Base-by-base conservation (phyloP, 2,797 vertebrate genomes). In the Leptatherina wallacei region DNA sequence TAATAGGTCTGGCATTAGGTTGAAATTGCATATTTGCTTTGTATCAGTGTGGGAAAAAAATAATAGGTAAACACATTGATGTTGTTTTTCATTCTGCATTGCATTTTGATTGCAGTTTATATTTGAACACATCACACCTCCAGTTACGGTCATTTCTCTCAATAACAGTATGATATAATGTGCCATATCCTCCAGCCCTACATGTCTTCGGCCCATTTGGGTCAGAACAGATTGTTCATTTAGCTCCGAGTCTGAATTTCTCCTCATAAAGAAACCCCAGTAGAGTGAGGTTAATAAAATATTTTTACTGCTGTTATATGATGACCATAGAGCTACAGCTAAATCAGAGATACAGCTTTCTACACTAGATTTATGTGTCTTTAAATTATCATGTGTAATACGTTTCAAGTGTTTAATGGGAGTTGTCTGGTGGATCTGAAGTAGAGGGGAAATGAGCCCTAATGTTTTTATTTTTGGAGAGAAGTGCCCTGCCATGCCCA, bases 251-350 rank as follows among this genome's bases (percentile, higher is more conserved):
- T 88, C 79, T 68, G 73, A 38, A 32, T 33, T 68, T 58, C 71
- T 68, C 36, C 55, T 55, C 75, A 84, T 87, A 77, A 81, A 89
- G 80, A 67, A 64, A 69, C 67, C 61, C 77, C 76, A 27, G 67
- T 73, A 30, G 71, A 74, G 69, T 71, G 49, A 65, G 65, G 71
- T 82, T 85, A 76, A 84, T 88, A 79, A 86, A 81, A 68, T 67
- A 58, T 29, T 77, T 88, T 78, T 73, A 77, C 76, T 83, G 69
- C 75, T 65, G 10, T 68, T 67, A 69, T 71, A 76, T 70, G 72
- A 82, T 71, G 72, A 76, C 66, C 52, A 75, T 52, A 63, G 56
- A 61, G 68, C 65, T 70, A 52, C 70, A 83, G 75, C 69, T 75
- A 77, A 76, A 71, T 75, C 77, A 63, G 73, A 78, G 70, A 49